phyloP scores from a whole-genome alignment of 92 coral and sea anemone species.

The Siderastrea radians region DNA sequence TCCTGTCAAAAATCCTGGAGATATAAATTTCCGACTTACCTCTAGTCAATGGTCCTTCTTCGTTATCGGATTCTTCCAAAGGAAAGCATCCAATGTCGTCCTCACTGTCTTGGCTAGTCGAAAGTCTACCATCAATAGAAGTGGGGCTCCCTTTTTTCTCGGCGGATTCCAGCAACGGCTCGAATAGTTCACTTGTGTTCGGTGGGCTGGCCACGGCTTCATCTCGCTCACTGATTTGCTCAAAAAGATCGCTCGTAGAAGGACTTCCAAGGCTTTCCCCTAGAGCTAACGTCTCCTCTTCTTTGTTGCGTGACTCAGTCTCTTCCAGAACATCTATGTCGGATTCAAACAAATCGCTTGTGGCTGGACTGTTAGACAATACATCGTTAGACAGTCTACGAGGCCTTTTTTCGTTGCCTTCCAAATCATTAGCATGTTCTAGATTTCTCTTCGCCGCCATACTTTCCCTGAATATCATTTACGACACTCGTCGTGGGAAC shows the following conservation, averaged over 20 bases:
- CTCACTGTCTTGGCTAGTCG: not conserved
- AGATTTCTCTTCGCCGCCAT: not conserved
- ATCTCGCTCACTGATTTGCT: not conserved
- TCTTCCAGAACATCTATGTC: not conserved
- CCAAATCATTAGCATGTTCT: not conserved
- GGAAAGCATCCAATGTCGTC: not conserved
- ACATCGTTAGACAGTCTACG: not conserved
- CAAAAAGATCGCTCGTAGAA: not conserved
- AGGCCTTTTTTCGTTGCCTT: not conserved
- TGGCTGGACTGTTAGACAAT: not conserved
- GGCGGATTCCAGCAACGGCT: not conserved
- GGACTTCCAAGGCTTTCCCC: not conserved
- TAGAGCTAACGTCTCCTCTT: not conserved
- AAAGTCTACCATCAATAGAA: too few relatives aligned
- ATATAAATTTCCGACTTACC: conserved; percentile 1
- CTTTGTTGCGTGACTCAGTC: too few relatives aligned
- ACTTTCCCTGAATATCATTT: not conserved
- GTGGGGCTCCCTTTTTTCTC: not conserved
- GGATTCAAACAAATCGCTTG: not conserved
- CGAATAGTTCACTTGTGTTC: not conserved
- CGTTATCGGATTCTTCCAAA: not conserved
- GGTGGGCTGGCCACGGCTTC: not conserved
- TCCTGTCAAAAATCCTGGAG: not conserved
- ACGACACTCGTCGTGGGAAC: too few relatives aligned
- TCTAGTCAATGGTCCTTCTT: not conserved